Conservation (phyloP, 2,797 vertebrate species). For the Delichon dasypus region DNA sequence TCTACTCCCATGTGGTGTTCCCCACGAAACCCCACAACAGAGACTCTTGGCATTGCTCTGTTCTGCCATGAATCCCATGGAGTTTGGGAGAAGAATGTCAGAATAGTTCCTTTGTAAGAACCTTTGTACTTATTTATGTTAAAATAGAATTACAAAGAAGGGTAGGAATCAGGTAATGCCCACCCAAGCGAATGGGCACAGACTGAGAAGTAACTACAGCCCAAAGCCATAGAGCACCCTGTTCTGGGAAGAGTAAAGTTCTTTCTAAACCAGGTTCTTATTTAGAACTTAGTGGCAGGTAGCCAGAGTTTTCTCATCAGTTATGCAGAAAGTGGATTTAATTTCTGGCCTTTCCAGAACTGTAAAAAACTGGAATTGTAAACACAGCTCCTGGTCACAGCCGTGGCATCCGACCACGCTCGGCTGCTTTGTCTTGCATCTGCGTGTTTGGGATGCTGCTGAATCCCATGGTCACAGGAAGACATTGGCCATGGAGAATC, state of each 20-base stretch:
- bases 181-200: neutral
- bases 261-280: neutral
- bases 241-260: neutral
- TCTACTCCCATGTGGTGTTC: neutral
- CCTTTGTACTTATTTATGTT: neutral
- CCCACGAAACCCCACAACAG: neutral
- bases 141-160: neutral
- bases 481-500: accelerated
- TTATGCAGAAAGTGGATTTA: neutral
- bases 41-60: neutral
- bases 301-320: neutral
- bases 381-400: neutral
- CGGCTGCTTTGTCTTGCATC: neutral
- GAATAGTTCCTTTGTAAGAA: neutral
- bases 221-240: neutral
- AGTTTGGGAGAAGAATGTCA: neutral
- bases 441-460: neutral
- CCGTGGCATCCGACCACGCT: neutral
- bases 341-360: neutral
- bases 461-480: neutral
- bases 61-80: neutral
- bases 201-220: neutral
- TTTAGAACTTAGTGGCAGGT: neutral
- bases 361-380: neutral
- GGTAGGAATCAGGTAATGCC: neutral